Conservation (phyloP, 2,888 invertebrate genomes). For the Agrilus mali region DNA sequence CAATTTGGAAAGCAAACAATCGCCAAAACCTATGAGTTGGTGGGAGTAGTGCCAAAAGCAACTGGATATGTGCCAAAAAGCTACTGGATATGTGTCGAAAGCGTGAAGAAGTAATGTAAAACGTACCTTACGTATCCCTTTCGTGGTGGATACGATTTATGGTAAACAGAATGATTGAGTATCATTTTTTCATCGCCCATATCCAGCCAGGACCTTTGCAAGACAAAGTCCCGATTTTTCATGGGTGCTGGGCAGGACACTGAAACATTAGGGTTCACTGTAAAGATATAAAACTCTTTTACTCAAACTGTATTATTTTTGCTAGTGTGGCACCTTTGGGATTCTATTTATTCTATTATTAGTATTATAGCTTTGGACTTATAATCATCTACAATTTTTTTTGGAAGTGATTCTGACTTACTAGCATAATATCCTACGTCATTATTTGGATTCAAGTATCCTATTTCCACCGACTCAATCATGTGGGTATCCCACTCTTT, state of each 20-base stretch:
- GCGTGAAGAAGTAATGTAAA: background rate
- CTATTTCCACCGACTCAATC: constrained; percentile 76
- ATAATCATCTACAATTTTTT: too few species aligned
- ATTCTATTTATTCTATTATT: too few species aligned
- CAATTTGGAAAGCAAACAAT: too few species aligned
- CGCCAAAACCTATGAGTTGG: too few species aligned
- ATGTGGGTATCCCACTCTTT: constrained; percentile 87
- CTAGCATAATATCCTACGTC: constrained; percentile 87
- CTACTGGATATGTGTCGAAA: background rate
- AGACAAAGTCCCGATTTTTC: constrained; percentile 83
- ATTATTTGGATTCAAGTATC: constrained; percentile 83
- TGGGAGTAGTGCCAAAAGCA: too few species aligned
- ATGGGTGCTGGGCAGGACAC: constrained; percentile 79
- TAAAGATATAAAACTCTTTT: background rate
- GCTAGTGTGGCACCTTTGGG: too few species aligned
- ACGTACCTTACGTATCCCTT: constrained; percentile 69
- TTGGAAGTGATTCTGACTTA: constrained; percentile 34
- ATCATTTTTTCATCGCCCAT: constrained; percentile 76
- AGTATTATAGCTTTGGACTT: too few species aligned
- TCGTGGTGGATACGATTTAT: constrained; percentile 71
- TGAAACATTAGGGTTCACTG: constrained; percentile 28
- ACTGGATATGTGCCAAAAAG: background rate
- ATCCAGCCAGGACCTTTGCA: constrained; percentile 86
- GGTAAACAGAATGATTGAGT: constrained; percentile 81
- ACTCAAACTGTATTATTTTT: background rate